Percentiles rank a stretch among this genome's conserved stretches.
These are phyloP conservation scores for Dastarcus helophoroides DNA, from an alignment of 2,888 invertebrate genomes.

Conservation along the genomic window DNA sequence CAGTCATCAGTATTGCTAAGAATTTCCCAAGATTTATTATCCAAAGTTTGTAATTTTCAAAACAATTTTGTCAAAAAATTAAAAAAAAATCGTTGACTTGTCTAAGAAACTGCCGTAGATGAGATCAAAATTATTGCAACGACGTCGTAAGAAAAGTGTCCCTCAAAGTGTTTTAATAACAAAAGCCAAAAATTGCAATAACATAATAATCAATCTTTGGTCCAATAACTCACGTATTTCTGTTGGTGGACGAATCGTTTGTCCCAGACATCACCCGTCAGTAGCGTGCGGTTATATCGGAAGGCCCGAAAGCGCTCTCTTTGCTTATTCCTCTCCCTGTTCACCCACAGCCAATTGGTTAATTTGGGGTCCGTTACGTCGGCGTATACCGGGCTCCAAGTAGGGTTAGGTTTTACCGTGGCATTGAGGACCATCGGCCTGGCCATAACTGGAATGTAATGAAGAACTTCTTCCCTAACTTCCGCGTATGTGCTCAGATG, in stretches of 20 bases:
- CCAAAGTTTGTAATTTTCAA: too few species aligned
- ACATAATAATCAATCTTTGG: too few species aligned
- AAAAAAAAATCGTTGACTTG: too few species aligned
- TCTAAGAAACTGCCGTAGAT: too few species aligned
- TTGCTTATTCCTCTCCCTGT: conserved; percentile 68
- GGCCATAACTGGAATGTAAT: conserved; percentile 95
- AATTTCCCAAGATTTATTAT: too few species aligned
- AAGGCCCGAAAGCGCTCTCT: conserved; percentile 61
- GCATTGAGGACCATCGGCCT: conserved; percentile 83
- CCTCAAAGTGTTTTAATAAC: too few species aligned
- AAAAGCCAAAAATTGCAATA: too few species aligned
- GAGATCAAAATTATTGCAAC: too few species aligned
- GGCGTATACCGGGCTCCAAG: conserved; percentile 95
- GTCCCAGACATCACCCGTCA: conserved; percentile 55
- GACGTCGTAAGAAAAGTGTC: too few species aligned
- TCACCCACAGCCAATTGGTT: conserved; percentile 84
- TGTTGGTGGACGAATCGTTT: conserved; percentile 44
- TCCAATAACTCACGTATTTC: conserved; percentile 35
- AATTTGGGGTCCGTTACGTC: conserved; percentile 86
- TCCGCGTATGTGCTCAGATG: conserved; percentile 95
- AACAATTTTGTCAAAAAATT: too few species aligned
- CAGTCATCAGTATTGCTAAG: too few species aligned
- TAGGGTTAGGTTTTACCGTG: conserved; percentile 69
- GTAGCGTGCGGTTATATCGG: conserved; percentile 46
- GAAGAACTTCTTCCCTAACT: conserved; percentile 89